These are phyloP conservation scores for Lasioglossum zephyrum DNA, from an alignment of 2,888 invertebrate species.

Conservation along the genomic window DNA sequence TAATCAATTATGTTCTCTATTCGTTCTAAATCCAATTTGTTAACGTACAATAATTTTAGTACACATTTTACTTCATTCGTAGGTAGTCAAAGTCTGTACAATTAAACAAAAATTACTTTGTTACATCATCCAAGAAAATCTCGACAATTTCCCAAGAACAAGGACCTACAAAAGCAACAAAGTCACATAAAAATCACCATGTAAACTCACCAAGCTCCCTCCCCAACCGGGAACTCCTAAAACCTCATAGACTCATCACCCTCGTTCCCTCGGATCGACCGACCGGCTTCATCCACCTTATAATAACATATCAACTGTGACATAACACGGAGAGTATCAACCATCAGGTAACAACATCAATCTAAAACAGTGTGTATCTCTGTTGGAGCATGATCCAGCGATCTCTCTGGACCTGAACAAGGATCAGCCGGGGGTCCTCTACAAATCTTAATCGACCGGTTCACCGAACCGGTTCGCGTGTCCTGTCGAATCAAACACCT, in stretches of 20 bases:
- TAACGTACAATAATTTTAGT: too few species aligned
- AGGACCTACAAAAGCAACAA: background rate
- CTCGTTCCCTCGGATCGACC: background rate
- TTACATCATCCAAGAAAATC: background rate
- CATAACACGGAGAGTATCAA: slow-evolving; percentile 5
- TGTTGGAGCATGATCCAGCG: background rate
- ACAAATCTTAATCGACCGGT: background rate
- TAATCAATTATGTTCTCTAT: background rate
- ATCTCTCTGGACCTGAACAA: background rate
- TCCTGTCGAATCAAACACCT: background rate
- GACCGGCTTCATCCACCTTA: background rate
- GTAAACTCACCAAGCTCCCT: background rate
- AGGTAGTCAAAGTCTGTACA: too few species aligned
- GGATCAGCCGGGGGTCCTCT: background rate
- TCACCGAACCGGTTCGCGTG: background rate
- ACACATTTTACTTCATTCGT: background rate
- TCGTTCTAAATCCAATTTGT: background rate
- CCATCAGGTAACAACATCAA: slow-evolving; percentile 1
- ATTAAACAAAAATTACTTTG: background rate
- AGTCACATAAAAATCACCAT: background rate
- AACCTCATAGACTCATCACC: background rate
- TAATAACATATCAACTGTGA: slow-evolving; percentile 1
- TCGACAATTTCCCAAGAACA: background rate
- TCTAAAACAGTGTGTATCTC: background rate
- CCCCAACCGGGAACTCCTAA: background rate